These are phyloP conservation scores for Carassius carassius DNA, from an alignment of 2,113 vertebrate species.

Conservation along the genomic window DNA sequence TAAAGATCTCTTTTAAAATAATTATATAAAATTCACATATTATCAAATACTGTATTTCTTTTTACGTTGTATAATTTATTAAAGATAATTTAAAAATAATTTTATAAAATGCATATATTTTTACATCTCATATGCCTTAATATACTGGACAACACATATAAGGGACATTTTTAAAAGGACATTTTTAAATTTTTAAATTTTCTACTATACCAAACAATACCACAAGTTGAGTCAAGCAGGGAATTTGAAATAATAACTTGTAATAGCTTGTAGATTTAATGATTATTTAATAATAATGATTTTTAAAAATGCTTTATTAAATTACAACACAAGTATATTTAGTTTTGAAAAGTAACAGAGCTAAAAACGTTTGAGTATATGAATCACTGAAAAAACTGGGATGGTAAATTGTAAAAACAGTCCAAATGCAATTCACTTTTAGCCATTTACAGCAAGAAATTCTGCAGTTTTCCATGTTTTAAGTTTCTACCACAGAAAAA, in stretches of 20 bases:
- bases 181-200: background rate
- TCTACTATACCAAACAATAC: background rate
- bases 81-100: background rate
- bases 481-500: background rate
- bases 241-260: background rate
- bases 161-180: background rate
- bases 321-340: background rate
- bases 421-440: background rate
- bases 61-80: background rate
- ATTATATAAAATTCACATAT: background rate
- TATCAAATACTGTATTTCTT: background rate
- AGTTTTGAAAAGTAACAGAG: background rate
- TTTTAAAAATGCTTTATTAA: background rate
- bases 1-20: background rate
- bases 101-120: background rate
- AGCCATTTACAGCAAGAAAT: background rate
- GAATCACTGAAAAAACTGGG: background rate
- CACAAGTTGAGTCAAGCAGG: background rate
- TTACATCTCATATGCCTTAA: background rate
- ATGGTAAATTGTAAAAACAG: background rate
- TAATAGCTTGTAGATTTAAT: background rate
- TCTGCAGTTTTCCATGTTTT: background rate
- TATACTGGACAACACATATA: background rate
- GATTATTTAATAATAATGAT: background rate
- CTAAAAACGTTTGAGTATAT: background rate